phyloP scores from a whole-genome alignment of 2,113 vertebrate genomes.

The Parus major region DNA sequence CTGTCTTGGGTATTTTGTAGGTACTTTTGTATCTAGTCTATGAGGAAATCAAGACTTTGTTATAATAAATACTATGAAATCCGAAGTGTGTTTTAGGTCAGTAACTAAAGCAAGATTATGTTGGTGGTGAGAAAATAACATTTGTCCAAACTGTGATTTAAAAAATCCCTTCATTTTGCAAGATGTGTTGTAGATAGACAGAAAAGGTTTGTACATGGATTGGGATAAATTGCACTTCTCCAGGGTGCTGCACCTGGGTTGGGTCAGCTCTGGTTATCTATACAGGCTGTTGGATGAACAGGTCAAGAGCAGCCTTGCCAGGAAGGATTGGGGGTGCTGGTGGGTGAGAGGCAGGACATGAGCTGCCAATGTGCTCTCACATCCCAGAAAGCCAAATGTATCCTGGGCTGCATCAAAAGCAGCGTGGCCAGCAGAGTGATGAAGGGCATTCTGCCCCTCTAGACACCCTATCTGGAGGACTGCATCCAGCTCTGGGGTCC shows the following conservation, averaged over 20 bases:
- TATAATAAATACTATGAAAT: neutral
- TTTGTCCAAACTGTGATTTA: neutral
- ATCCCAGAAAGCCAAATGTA: neutral
- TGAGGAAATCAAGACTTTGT: neutral
- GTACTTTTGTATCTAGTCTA: neutral
- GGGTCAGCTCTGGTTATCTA: accelerated
- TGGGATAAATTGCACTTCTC: neutral
- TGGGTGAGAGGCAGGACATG: neutral
- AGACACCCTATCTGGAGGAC: neutral
- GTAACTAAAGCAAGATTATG: neutral
- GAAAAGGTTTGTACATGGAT: neutral
- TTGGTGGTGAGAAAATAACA: neutral
- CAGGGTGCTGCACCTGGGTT: neutral
- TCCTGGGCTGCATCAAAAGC: neutral
- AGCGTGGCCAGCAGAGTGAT: neutral
- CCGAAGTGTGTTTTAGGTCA: neutral
- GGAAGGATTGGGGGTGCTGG: neutral
- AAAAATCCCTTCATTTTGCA: neutral
- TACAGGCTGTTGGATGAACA: neutral
- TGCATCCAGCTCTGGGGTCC: neutral
- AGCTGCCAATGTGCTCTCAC: neutral
- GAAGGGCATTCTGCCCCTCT: neutral
- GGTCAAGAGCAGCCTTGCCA: accelerated
- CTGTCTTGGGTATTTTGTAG: neutral
- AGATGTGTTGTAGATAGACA: neutral